Conservation (phyloP, 2,113 vertebrate genomes). For the Pteropus alecto region DNA sequence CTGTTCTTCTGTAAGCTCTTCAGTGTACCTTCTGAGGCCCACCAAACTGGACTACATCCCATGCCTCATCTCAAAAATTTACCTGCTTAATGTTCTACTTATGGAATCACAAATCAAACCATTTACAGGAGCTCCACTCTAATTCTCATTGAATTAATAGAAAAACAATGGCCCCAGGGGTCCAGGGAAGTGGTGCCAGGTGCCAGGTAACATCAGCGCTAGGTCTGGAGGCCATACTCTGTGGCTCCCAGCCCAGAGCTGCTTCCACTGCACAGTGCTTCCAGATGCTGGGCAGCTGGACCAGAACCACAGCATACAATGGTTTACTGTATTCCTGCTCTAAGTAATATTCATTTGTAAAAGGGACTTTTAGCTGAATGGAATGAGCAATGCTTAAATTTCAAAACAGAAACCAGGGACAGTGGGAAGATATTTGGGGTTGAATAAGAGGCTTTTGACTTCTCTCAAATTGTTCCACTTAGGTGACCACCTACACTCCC, state of each 20-base stretch:
- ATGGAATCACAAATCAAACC: neutral
- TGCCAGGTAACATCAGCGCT: no score
- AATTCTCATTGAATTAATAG: neutral
- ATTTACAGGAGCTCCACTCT: neutral
- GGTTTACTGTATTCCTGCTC: neutral
- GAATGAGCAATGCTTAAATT: neutral
- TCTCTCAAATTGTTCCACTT: neutral
- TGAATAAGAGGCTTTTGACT: neutral
- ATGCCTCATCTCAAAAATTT: neutral
- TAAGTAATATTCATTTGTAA: neutral
- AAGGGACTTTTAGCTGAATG: neutral
- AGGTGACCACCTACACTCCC: neutral
- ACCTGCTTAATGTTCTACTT: neutral
- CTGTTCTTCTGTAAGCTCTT: neutral
- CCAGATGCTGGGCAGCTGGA: neutral
- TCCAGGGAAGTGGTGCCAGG: neutral
- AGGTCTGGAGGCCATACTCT: neutral
- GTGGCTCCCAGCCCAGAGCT: neutral
- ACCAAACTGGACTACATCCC: neutral
- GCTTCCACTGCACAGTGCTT: neutral
- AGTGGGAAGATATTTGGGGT: neutral
- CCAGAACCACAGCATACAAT: neutral
- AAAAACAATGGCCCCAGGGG: neutral
- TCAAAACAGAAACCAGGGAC: neutral
- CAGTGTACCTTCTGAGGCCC: rapidly evolving